phyloP scores from a whole-genome alignment of 2,797 vertebrate genomes.

The Coregonus sp. region DNA sequence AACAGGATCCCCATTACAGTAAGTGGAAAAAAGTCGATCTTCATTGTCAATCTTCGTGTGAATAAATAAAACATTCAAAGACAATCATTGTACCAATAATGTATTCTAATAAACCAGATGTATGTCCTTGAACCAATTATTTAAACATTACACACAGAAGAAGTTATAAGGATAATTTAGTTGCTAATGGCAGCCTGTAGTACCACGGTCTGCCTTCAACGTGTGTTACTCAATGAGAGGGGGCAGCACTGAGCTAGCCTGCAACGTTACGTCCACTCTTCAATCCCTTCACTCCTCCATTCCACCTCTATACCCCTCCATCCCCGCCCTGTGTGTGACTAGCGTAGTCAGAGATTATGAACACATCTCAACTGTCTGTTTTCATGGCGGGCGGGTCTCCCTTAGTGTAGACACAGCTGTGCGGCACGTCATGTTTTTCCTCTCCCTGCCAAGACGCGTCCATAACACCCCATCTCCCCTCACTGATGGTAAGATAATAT shows the following conservation, averaged over 20 bases:
- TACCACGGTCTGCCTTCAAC: no score
- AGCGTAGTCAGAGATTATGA: constrained; percentile 61
- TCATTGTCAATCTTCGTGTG: no score
- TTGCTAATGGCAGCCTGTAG: no score
- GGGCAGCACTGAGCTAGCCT: not conserved
- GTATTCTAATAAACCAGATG: no score
- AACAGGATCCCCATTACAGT: no score
- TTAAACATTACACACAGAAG: no score
- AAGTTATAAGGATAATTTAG: no score
- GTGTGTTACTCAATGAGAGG: no score
- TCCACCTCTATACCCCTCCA: constrained; percentile 5
- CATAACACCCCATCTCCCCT: constrained; percentile 41
- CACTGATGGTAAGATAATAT: constrained; percentile 60
- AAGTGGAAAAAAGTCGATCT: no score
- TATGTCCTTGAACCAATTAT: no score
- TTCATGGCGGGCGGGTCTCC: constrained; percentile 60
- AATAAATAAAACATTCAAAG: no score
- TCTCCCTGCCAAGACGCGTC: constrained; percentile 51
- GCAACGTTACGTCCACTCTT: not conserved
- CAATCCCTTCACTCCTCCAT: not conserved
- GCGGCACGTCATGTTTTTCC: constrained; percentile 66
- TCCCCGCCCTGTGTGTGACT: constrained; percentile 31
- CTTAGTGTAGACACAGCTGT: constrained; percentile 67
- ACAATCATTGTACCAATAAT: no score
- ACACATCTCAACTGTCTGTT: constrained; percentile 67